Percentiles rank a stretch among this genome's conserved stretches.
Evolutionary conservation across 2,888 invertebrate genomes (phyloP).

Genomic region (Platynereis dumerilii): DNA sequence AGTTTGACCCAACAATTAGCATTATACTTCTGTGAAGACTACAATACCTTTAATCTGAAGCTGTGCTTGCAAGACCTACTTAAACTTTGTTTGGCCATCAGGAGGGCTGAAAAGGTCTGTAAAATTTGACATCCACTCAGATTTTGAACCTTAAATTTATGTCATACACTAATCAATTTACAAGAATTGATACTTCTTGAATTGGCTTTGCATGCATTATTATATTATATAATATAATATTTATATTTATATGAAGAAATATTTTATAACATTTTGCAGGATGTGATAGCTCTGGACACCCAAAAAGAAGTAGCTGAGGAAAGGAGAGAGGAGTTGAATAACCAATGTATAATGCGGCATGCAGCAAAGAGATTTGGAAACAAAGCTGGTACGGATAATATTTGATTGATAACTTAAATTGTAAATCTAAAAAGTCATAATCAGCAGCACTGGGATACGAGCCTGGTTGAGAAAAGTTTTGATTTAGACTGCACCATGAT

Average conservation of each 20-base stretch:
- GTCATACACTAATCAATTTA: neutral
- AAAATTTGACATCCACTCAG: neutral
- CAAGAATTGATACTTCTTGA: too few species aligned
- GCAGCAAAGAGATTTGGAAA: conserved; percentile 49
- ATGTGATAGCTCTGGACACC: conserved; percentile 35
- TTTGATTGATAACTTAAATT: neutral
- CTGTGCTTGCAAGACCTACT: conserved; percentile 44
- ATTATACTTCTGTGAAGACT: conserved; percentile 54
- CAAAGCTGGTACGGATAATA: conserved; percentile 44
- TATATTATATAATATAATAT: too few species aligned
- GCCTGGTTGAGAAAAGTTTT: too few species aligned
- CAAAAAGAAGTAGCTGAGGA: conserved; percentile 38
- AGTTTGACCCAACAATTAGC: conserved; percentile 47
- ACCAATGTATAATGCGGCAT: conserved; percentile 39
- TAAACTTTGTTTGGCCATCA: conserved; percentile 46
- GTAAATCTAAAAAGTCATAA: too few species aligned
- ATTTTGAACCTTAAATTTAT: neutral
- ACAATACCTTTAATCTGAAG: conserved; percentile 49
- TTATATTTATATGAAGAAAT: too few species aligned
- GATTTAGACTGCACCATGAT: too few species aligned
- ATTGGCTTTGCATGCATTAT: too few species aligned
- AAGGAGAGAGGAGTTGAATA: conserved; percentile 41
- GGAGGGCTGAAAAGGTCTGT: conserved; percentile 38
- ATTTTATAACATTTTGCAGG: too few species aligned
- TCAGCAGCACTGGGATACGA: too few species aligned